phyloP scores from a whole-genome alignment of 1,140 invertebrate species.

The Hyles euphorbiae region DNA sequence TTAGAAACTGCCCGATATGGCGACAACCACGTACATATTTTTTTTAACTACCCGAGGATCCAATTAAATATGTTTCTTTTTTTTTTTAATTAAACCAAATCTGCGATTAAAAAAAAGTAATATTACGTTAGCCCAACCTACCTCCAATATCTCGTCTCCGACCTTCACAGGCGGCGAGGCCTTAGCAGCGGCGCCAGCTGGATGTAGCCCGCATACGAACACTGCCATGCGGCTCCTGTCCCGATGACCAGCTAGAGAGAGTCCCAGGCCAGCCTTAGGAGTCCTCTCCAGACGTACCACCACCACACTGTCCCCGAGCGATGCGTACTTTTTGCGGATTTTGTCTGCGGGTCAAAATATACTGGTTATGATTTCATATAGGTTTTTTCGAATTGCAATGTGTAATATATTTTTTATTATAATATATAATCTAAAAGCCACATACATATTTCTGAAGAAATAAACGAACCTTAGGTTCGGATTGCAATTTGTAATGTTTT shows the following conservation, averaged over 20 bases:
- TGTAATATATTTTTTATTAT: too few relatives aligned
- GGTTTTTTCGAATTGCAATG: not conserved
- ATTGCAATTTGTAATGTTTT: too few relatives aligned
- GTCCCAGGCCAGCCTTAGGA: slow-evolving; percentile 83
- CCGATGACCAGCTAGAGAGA: slow-evolving; percentile 95
- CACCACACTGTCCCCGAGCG: slow-evolving; percentile 81
- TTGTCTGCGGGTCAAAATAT: slow-evolving; percentile 80
- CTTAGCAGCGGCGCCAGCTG: slow-evolving; percentile 86
- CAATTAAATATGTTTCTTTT: too few relatives aligned
- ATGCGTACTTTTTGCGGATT: slow-evolving; percentile 92
- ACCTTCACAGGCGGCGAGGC: slow-evolving; percentile 85
- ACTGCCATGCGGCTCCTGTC: slow-evolving; percentile 97
- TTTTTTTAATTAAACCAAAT: too few relatives aligned
- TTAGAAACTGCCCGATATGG: too few relatives aligned
- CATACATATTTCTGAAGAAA: too few relatives aligned
- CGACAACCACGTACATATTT: too few relatives aligned
- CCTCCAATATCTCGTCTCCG: slow-evolving; percentile 91
- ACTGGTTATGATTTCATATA: not conserved
- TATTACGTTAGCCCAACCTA: slow-evolving; percentile 12
- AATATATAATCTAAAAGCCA: too few relatives aligned
- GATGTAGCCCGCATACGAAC: slow-evolving; percentile 96
- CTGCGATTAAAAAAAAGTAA: too few relatives aligned
- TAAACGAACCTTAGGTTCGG: too few relatives aligned
- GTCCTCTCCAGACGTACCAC: slow-evolving; percentile 84
- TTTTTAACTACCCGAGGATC: too few relatives aligned